Evolutionary conservation across 2,888 invertebrate species (phyloP).

Genomic region (Stramonita haemastoma): DNA sequence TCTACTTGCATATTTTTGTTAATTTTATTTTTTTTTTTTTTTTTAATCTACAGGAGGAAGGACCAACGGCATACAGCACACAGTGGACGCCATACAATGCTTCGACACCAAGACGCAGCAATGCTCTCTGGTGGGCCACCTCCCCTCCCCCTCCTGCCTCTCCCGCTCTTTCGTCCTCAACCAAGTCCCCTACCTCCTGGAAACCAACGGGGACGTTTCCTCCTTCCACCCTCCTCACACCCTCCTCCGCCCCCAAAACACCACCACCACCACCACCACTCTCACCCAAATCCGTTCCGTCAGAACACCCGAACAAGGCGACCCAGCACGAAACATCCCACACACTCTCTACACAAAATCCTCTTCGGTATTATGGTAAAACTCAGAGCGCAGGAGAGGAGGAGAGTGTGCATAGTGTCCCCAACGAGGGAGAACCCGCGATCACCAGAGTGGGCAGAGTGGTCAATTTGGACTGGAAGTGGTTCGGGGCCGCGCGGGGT

Average conservation of each 20-base stretch:
- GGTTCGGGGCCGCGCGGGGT: conserved; percentile 32
- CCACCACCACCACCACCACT: not conserved
- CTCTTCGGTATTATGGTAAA: not conserved
- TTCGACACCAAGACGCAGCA: conserved; percentile 32
- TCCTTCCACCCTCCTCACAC: conserved; percentile 31
- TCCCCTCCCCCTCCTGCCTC: conserved; percentile 37
- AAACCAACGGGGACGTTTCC: conserved; percentile 20
- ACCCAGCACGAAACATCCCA: too few relatives aligned
- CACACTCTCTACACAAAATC: too few relatives aligned
- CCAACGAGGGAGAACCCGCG: not conserved
- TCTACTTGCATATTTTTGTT: not conserved
- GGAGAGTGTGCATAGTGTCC: not conserved
- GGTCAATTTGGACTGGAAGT: conserved; percentile 31
- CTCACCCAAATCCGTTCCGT: too few relatives aligned
- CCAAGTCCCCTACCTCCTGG: not conserved
- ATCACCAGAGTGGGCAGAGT: not conserved
- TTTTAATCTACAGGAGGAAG: conserved; percentile 27
- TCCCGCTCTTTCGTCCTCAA: conserved; percentile 23
- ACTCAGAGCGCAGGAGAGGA: not conserved
- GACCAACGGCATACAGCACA: conserved; percentile 25
- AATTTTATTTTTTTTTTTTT: not conserved
- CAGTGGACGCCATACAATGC: conserved; percentile 30
- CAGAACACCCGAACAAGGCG: too few relatives aligned
- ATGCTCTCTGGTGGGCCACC: conserved; percentile 7
- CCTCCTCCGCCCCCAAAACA: not conserved